phyloP scores from a whole-genome alignment of 2,113 vertebrate species.

The Cololabis saira region DNA sequence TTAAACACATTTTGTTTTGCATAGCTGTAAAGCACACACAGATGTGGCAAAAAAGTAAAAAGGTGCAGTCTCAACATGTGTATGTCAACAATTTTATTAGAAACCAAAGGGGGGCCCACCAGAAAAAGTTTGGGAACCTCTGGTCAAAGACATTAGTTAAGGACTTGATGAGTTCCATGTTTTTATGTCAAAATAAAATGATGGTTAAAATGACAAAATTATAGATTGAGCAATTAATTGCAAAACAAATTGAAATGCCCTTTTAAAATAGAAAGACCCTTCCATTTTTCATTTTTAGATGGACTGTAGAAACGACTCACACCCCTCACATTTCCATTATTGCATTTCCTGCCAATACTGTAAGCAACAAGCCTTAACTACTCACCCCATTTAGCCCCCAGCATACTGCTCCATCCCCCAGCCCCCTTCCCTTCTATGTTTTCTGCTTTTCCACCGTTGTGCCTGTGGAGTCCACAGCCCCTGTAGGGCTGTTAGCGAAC shows the following conservation, averaged over 20 bases:
- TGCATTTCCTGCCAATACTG: constrained; percentile 57
- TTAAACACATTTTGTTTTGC: too few relatives aligned
- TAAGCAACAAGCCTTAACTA: constrained; percentile 67
- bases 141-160: too few relatives aligned
- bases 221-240: not conserved
- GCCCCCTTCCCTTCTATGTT: constrained; percentile 45
- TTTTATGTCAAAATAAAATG: too few relatives aligned
- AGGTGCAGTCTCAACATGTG: too few relatives aligned
- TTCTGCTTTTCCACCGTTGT: constrained; percentile 48
- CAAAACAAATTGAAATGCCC: not conserved
- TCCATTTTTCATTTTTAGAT: constrained; percentile 20
- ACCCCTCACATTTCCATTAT: not conserved
- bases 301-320: constrained; percentile 2
- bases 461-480: constrained; percentile 58
- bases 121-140: too few relatives aligned
- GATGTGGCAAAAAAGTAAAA: too few relatives aligned
- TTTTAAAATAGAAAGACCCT: not conserved
- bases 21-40: too few relatives aligned
- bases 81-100: too few relatives aligned
- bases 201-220: too few relatives aligned
- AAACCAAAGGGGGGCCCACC: too few relatives aligned
- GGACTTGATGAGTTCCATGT: too few relatives aligned
- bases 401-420: constrained; percentile 45
- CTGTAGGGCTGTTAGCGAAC: constrained; percentile 70
- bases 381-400: constrained; percentile 67